Conservation (phyloP, 2,113 vertebrate species). For the Eidolon helvum region DNA sequence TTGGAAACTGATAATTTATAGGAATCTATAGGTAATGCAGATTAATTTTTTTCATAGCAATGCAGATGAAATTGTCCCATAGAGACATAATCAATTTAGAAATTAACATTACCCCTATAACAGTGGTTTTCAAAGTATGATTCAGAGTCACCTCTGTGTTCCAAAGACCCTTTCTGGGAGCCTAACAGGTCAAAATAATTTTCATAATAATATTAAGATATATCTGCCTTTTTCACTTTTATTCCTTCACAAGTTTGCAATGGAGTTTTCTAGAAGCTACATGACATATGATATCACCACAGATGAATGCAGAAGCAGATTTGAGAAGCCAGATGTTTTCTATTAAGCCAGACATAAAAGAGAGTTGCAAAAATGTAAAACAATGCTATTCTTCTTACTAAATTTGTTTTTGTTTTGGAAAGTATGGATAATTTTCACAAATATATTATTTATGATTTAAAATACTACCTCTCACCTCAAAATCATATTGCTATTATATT, state of each 20-base stretch:
- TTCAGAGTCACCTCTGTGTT: background rate
- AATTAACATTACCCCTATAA: background rate
- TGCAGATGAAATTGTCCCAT: background rate
- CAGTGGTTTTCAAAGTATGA: background rate
- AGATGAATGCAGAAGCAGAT: slow-evolving; percentile 37
- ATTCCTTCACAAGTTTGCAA: background rate
- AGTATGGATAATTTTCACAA: slow-evolving; percentile 6
- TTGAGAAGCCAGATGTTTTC: slow-evolving; percentile 50
- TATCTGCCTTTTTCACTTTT: slow-evolving; percentile 15
- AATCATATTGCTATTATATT: background rate
- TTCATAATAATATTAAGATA: slow-evolving; percentile 14
- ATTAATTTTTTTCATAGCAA: background rate
- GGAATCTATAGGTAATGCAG: background rate
- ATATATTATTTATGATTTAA: slow-evolving; percentile 17
- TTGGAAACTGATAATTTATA: background rate
- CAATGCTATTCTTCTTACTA: background rate
- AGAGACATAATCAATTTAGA: background rate
- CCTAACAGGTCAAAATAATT: background rate
- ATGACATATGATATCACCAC: slow-evolving; percentile 48
- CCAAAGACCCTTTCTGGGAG: background rate
- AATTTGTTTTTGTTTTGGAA: slow-evolving; percentile 44
- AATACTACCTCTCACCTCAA: background rate
- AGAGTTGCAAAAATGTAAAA: slow-evolving; percentile 52
- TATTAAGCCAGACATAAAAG: slow-evolving; percentile 44
- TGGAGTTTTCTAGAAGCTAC: slow-evolving; percentile 51